Base-by-base conservation (phyloP, 1,140 invertebrate genomes). In the Cylas formicarius region DNA sequence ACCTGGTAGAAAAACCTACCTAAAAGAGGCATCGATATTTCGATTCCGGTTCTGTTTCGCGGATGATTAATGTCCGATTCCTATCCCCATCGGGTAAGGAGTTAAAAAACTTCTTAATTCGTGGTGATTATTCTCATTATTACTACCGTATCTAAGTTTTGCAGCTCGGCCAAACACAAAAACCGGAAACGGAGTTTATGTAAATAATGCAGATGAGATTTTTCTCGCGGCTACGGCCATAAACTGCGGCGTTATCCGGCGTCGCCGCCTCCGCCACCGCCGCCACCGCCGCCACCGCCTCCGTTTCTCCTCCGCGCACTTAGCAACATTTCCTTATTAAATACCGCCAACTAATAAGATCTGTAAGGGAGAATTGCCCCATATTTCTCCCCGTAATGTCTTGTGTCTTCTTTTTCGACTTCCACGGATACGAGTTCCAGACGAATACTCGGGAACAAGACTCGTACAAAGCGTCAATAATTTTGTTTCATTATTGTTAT, bases 121-220 rank as follows among this genome's bases (percentile, higher is more conserved):
- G 29, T 23, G 28, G 27, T 28, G 51, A 53, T 53, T 34, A 53
- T 53, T 53, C 43, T 41, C 47, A 45, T 53, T 45, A 53, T 50
- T 53, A 50, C 9, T 26, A 27, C 46, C 42, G 40, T 53, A 53
- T 53, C 51, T 39, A 33, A 36, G 31, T 21, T 19, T 18, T 43
- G 38, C 51, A 53, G 51, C 21, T 35, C 43, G 33, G 18, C 18
- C n/a, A n/a, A n/a, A n/a, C n/a, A n/a, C 28, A 14, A 27, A 18
- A 39, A 26, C 36, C 11, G 28, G 28, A 22, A 39, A n/a, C n/a
- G n/a, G n/a, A 61, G 55, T 62, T 62, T 62, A 62, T 61, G 58
- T 55, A 62, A 62, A 62, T 61, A 60, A 60, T 59, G 57, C 58
- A 62, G 60, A 62, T 62, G 58, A 61, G 58, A 61, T 60, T 62